Evolutionary conservation across 2,797 vertebrate species (phyloP), one percentile per base, ranked within the genome.

Genomic region (Manis pentadactyla): DNA sequence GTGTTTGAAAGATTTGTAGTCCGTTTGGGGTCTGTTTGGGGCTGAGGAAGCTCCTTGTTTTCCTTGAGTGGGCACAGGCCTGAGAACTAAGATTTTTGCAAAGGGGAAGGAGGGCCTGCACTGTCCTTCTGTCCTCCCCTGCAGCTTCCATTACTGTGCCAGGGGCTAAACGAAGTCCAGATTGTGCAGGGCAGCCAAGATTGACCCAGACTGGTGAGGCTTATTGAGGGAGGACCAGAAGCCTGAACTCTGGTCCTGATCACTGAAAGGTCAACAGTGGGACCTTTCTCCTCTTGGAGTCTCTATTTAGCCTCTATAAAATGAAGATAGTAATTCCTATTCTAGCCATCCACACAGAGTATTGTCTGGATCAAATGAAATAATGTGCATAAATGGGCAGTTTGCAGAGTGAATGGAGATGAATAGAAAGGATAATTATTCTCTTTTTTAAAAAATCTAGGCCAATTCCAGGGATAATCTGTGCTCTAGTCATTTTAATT

Each of bases 381-480:
- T 59, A 37, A n/a, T 74, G 29, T 79, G 17, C 68, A 27, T 59
- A 66, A 73, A 37, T 29, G 17, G n/a, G 19, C 39, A 57, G 64
- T 95, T 89, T 64, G 87, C 51, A 46, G 49, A 94, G 69, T 53
- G 55, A 79, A 68, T 81, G n/a, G 66, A 19, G 78, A 46, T 69
- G 55, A 68, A 46, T 59, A 75, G 64, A 71, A 61, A 81, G 59
- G n/a, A 34, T 84, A 63, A 64, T 89, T 68, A 53, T 59, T 64
- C 23, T 78, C 23, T 95, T 37, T 73, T 61, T 83, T 34, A 51
- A 34, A 51, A 49, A 82, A 68, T 84, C 29, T 61, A 66, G 64
- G 78, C 34, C 71, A 53, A 37, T 53, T 25, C 51, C 34, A 91
- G 90, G 64, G 87, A 66, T 87, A 57, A 84, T n/a, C 57, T 79